Evolutionary conservation across 2,888 invertebrate genomes (phyloP).

Genomic region (Dryobota labecula): DNA sequence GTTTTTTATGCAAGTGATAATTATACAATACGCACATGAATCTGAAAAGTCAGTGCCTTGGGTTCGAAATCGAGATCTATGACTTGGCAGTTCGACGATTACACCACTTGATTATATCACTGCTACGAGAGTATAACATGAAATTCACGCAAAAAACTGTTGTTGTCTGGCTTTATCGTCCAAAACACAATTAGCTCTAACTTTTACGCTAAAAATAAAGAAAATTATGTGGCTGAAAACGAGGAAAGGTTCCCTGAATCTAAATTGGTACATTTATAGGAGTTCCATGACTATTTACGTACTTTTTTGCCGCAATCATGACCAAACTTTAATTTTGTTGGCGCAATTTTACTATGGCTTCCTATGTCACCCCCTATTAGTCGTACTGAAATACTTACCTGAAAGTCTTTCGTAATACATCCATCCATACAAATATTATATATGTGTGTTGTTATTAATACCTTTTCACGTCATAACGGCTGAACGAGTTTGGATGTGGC

Average conservation of each 20-base stretch:
- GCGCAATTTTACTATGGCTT: neutral
- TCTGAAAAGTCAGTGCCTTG: too few species aligned
- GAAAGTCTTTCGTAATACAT: neutral
- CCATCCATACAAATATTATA: too few species aligned
- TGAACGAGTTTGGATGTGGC: too few species aligned
- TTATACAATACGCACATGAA: too few species aligned
- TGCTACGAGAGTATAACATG: too few species aligned
- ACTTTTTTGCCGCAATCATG: neutral
- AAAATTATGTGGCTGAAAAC: neutral
- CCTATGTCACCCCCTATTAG: too few species aligned
- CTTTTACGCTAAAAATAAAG: constrained; percentile 5
- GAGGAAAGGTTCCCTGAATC: neutral
- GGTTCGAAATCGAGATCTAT: too few species aligned
- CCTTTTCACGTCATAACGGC: too few species aligned
- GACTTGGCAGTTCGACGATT: too few species aligned
- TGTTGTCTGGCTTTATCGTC: neutral
- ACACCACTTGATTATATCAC: too few species aligned
- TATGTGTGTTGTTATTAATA: too few species aligned
- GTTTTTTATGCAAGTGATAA: too few species aligned
- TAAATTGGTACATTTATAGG: neutral
- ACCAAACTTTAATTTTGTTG: neutral
- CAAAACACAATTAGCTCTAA: neutral
- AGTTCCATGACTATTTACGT: neutral
- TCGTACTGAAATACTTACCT: neutral
- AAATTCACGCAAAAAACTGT: neutral